phyloP scores from a whole-genome alignment of 2,797 vertebrate species.

The Neosilurus mollespiculum region DNA sequence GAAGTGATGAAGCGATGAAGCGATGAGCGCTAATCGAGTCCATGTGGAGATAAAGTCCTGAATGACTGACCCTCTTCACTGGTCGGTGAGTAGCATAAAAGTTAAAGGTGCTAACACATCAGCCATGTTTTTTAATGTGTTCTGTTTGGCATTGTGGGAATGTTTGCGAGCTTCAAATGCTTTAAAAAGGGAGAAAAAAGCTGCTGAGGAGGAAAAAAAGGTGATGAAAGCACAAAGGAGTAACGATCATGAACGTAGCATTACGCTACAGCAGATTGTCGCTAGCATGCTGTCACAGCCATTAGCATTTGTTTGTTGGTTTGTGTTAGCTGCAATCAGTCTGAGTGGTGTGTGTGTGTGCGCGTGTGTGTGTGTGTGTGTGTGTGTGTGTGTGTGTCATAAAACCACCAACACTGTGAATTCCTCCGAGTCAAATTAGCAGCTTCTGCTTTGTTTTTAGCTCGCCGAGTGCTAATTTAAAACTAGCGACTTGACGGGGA shows the following conservation, averaged over 20 bases:
- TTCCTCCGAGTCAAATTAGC: conserved; percentile 1
- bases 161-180: not conserved
- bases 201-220: not conserved
- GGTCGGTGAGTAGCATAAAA: conserved; percentile 5
- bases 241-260: not conserved
- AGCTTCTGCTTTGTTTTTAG: conserved; percentile 2
- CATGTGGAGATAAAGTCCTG: not conserved
- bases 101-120: not conserved
- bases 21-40: conserved; percentile 6
- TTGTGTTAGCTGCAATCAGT: not conserved
- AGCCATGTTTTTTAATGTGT: not conserved
- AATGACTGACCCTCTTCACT: not conserved
- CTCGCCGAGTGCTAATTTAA: not conserved
- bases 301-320: not conserved
- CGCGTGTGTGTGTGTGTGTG: no score
- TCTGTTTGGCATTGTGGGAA: not conserved
- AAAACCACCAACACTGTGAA: not conserved
- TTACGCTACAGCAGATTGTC: not conserved
- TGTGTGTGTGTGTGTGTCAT: not conserved
- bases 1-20: not conserved
- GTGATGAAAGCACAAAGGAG: not conserved
- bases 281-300: not conserved
- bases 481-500: not conserved
- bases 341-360: no score
- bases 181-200: not conserved